phyloP scores from a whole-genome alignment of 2,113 vertebrate species.

The Machaerirhynchus nigripectus region DNA sequence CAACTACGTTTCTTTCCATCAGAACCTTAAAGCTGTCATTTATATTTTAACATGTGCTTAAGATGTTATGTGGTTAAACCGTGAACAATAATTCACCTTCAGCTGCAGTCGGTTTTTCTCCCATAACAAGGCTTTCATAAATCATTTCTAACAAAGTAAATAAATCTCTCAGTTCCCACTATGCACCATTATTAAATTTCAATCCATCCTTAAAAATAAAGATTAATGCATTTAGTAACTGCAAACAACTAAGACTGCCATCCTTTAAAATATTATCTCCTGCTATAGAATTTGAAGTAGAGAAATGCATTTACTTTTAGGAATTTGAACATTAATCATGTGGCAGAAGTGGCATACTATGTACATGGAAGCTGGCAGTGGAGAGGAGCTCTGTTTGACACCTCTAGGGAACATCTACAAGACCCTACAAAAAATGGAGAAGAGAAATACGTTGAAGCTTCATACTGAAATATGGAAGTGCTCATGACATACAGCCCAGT shows the following conservation, averaged over 20 bases:
- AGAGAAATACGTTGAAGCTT: not conserved
- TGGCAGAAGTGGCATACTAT: not conserved
- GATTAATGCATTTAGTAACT: conserved; percentile 39
- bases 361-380: not conserved
- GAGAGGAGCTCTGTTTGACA: not conserved
- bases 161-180: conserved; percentile 11
- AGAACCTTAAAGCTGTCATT: not conserved
- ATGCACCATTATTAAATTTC: conserved; percentile 43
- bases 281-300: not conserved
- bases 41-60: conserved; percentile 23
- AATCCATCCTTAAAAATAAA: conserved; percentile 45
- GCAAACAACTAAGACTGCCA: conserved; percentile 2
- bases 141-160: conserved; percentile 10
- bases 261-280: conserved; percentile 25
- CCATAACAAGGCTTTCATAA: conserved; percentile 28
- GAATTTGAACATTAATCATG: not conserved
- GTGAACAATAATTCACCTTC: conserved; percentile 30
- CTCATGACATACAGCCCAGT: not conserved
- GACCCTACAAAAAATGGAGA: not conserved
- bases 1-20: not conserved
- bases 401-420: not conserved
- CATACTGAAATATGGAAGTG: not conserved
- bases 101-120: not conserved
- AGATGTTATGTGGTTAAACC: not conserved
- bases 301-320: conserved; percentile 9